These are phyloP conservation scores for Ia io DNA, from an alignment of 2,113 vertebrate genomes.

Conservation along the genomic window DNA sequence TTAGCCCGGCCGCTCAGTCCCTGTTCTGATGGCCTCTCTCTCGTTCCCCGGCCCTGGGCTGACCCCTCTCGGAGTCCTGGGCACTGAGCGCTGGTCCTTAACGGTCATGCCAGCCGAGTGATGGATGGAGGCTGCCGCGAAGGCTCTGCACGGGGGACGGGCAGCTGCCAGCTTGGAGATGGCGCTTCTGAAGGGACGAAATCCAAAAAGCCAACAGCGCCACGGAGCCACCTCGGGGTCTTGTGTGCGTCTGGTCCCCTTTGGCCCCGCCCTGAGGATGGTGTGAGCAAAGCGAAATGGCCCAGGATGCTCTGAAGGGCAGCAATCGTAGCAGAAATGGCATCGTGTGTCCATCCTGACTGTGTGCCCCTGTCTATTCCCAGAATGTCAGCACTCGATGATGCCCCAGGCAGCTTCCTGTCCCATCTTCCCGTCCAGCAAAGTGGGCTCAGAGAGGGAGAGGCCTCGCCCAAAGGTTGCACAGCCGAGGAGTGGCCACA, in stretches of 20 bases:
- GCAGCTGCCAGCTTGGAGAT: background rate
- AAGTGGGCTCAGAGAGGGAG: background rate
- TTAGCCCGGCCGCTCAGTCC: too few species aligned
- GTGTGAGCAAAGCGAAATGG: background rate
- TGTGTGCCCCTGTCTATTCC: background rate
- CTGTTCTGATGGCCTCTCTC: too few species aligned
- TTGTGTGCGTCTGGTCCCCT: background rate
- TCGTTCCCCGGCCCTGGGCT: too few species aligned
- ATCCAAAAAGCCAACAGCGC: background rate
- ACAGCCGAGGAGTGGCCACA: background rate
- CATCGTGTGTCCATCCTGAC: rapidly evolving
- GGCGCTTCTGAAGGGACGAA: background rate
- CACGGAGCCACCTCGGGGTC: rapidly evolving
- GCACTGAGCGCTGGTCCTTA: too few species aligned
- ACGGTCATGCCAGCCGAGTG: background rate
- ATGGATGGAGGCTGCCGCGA: background rate
- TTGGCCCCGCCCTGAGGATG: background rate
- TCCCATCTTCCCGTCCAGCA: background rate
- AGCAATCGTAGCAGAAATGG: background rate
- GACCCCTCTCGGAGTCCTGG: too few species aligned
- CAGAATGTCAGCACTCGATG: background rate
- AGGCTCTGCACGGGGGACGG: background rate
- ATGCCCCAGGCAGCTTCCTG: background rate
- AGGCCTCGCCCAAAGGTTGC: background rate
- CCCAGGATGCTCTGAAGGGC: background rate